Conservation (phyloP, 2,888 invertebrate genomes). For the Cryptosula pallasiana region DNA sequence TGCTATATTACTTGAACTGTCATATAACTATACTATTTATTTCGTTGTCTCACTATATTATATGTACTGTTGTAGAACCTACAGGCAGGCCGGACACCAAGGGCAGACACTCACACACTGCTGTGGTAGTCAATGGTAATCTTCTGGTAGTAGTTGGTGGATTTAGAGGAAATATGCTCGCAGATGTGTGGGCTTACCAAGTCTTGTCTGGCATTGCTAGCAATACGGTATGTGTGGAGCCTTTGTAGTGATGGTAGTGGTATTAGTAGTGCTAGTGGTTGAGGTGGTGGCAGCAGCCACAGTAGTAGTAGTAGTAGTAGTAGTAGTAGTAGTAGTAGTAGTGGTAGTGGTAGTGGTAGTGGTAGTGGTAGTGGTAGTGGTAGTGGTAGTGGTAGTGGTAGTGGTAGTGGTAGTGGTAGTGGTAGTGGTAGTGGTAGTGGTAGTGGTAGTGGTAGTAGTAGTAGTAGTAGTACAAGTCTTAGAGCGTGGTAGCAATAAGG, state of each 20-base stretch:
- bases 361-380: conserved; percentile 4
- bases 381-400: conserved; percentile 3
- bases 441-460: too few relatives aligned
- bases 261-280: background rate
- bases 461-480: background rate
- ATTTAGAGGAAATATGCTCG: conserved; percentile 83
- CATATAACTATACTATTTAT: too few relatives aligned
- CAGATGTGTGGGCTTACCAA: conserved; percentile 77
- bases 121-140: conserved; percentile 74
- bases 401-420: too few relatives aligned
- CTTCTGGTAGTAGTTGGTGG: conserved; percentile 81
- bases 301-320: conserved; percentile 1
- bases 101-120: conserved; percentile 72
- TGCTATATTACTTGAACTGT: too few relatives aligned
- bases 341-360: conserved; percentile 10
- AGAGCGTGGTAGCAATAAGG: background rate
- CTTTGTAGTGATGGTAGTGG: too few relatives aligned
- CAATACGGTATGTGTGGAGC: conserved; percentile 35
- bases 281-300: background rate
- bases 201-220: conserved; percentile 62
- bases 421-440: too few relatives aligned
- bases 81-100: conserved; percentile 31
- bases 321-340: conserved; percentile 10
- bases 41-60: too few relatives aligned
- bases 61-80: too few relatives aligned